These are phyloP conservation scores for Operophtera brumata DNA, from an alignment of 2,888 invertebrate genomes.

Conservation along the genomic window DNA sequence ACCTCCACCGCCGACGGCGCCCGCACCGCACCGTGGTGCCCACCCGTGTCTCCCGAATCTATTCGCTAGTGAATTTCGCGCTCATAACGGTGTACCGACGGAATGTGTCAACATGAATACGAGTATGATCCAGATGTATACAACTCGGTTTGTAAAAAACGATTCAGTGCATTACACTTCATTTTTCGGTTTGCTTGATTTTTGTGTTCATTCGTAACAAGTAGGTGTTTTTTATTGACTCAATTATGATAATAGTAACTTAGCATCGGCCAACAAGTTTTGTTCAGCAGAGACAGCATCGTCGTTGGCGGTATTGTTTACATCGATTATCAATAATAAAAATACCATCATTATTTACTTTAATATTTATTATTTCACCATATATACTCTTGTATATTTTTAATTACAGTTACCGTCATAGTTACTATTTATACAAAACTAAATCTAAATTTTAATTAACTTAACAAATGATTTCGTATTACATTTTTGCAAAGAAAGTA, in stretches of 20 bases:
- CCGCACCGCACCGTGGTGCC: not conserved
- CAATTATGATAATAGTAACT: too few species aligned
- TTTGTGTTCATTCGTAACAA: too few species aligned
- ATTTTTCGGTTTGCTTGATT: not conserved
- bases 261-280: not conserved
- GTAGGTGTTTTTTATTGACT: too few species aligned
- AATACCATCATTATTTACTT: too few species aligned
- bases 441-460: too few species aligned
- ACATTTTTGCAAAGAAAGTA: too few species aligned
- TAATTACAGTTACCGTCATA: too few species aligned
- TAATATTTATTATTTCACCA: too few species aligned
- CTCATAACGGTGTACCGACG: constrained; percentile 31
- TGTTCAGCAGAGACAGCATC: constrained; percentile 4
- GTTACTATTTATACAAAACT: too few species aligned
- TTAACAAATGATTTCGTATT: too few species aligned
- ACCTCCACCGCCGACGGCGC: not conserved
- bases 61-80: constrained; percentile 32
- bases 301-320: constrained; percentile 20
- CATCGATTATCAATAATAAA: not conserved
- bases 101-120: constrained; percentile 36
- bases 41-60: constrained; percentile 28
- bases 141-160: constrained; percentile 47
- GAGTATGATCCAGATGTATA: constrained; percentile 36
- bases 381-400: too few species aligned
- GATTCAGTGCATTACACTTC: constrained; percentile 18